A percentile compares a stretch with the other conserved stretches of the same genome.
These are phyloP conservation scores for Lasioglossum baleicum DNA, from an alignment of 1,140 invertebrate species.

Conservation along the genomic window DNA sequence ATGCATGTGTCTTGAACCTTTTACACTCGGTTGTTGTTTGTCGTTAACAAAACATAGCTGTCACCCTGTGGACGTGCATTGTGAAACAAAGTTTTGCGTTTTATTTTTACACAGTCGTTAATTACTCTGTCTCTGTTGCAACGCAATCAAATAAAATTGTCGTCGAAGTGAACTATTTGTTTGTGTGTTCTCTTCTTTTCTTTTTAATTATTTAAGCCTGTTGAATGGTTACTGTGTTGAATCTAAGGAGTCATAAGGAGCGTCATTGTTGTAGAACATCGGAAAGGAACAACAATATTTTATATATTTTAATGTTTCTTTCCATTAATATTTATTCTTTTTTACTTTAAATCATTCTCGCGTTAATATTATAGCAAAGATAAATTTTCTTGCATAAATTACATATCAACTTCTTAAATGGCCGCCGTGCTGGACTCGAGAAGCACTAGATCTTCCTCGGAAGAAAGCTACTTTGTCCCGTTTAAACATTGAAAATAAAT, in stretches of 20 bases:
- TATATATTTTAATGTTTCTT: not conserved
- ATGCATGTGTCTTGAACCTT: slow-evolving; percentile 6
- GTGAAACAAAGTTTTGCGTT: slow-evolving; percentile 14
- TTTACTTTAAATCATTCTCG: not conserved
- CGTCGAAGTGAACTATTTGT: not conserved
- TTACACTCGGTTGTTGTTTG: slow-evolving; percentile 16
- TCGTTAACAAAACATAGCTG: not conserved
- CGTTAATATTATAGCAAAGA: not conserved
- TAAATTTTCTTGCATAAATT: not conserved
- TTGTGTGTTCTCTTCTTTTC: not conserved
- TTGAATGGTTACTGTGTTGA: too few relatives aligned
- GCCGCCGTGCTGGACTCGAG: too few relatives aligned
- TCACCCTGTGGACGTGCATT: slow-evolving; percentile 1
- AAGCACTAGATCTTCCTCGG: too few relatives aligned
- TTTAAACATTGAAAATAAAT: not conserved
- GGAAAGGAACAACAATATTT: not conserved
- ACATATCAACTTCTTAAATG: not conserved
- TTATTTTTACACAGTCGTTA: slow-evolving; percentile 16
- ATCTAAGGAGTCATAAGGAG: too few relatives aligned
- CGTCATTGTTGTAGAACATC: not conserved
- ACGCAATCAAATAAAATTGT: slow-evolving; percentile 34
- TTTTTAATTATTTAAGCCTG: not conserved
- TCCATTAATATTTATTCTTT: not conserved
- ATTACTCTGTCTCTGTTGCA: slow-evolving; percentile 8
- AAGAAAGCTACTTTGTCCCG: too few relatives aligned